Percentiles rank a stretch among this genome's conserved stretches.
phyloP scores from a whole-genome alignment of 2,797 vertebrate genomes.

The Okamejei kenojei region DNA sequence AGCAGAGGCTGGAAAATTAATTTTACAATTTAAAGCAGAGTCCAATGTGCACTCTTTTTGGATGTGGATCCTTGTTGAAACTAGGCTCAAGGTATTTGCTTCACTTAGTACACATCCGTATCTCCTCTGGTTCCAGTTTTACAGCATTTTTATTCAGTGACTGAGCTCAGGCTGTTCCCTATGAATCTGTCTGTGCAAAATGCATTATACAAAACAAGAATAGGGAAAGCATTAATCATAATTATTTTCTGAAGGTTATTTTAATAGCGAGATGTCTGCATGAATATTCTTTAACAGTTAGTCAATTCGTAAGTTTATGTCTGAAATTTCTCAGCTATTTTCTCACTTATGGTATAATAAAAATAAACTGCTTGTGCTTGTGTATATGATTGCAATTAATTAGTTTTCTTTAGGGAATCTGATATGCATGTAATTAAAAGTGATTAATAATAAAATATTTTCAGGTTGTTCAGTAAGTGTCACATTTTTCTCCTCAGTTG shows the following conservation, averaged over 20 bases:
- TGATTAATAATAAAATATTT: conserved; percentile 18
- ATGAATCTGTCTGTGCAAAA: background rate
- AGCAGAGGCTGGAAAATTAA: no score
- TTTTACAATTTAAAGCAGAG: no score
- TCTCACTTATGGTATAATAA: background rate
- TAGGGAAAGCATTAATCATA: background rate
- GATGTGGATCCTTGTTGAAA: background rate
- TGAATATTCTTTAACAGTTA: background rate
- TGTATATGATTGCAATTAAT: background rate
- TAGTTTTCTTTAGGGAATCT: background rate
- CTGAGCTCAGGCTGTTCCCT: background rate
- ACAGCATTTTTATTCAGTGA: background rate
- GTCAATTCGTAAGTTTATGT: background rate
- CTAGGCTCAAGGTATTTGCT: background rate
- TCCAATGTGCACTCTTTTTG: background rate
- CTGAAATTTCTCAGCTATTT: background rate
- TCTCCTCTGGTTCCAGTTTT: background rate
- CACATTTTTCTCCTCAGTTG: background rate
- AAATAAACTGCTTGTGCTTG: background rate
- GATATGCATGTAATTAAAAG: background rate
- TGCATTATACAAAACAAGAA: conserved; percentile 5
- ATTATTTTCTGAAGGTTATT: background rate
- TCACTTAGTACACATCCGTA: no score
- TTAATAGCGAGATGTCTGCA: background rate
- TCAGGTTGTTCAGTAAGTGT: background rate